A percentile compares a stretch with the other conserved stretches of the same genome.
These are phyloP conservation scores for Elysia crispata DNA, from an alignment of 2,888 invertebrate genomes.

Conservation along the genomic window DNA sequence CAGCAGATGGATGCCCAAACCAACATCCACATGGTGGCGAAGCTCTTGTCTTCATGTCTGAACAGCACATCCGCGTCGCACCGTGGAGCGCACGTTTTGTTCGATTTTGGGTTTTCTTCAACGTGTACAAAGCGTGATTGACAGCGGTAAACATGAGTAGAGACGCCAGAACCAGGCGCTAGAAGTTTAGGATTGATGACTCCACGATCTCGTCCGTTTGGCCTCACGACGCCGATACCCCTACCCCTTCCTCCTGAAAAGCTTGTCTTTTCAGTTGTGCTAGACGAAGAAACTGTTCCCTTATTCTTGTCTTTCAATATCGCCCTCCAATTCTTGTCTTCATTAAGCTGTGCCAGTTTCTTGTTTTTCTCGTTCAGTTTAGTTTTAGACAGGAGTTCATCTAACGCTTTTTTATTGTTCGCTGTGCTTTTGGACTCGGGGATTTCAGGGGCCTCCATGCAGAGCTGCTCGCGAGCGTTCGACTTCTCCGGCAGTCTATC, in stretches of 20 bases:
- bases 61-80: conserved; percentile 86
- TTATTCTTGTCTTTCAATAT: conserved; percentile 24
- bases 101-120: conserved; percentile 62
- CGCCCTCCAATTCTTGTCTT: conserved; percentile 37
- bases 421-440: conserved; percentile 44
- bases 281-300: background rate
- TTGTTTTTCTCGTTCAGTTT: conserved; percentile 39
- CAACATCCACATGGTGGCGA: conserved; percentile 85
- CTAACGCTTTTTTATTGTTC: no score
- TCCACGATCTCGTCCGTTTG: background rate
- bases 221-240: background rate
- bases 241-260: background rate
- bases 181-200: no score
- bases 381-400: conserved; percentile 54
- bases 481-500: conserved; percentile 85
- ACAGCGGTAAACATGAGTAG: conserved; percentile 52
- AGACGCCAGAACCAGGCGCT: background rate
- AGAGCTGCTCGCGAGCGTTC: conserved; percentile 80
- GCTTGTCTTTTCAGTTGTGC: conserved; percentile 26
- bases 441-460: conserved; percentile 88
- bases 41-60: conserved; percentile 83
- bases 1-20: conserved; percentile 88
- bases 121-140: conserved; percentile 72
- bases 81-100: conserved; percentile 74
- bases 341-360: conserved; percentile 38